These are phyloP conservation scores for Pseudomyrmex concolor DNA, from an alignment of 1,140 invertebrate genomes.

Conservation along the genomic window DNA sequence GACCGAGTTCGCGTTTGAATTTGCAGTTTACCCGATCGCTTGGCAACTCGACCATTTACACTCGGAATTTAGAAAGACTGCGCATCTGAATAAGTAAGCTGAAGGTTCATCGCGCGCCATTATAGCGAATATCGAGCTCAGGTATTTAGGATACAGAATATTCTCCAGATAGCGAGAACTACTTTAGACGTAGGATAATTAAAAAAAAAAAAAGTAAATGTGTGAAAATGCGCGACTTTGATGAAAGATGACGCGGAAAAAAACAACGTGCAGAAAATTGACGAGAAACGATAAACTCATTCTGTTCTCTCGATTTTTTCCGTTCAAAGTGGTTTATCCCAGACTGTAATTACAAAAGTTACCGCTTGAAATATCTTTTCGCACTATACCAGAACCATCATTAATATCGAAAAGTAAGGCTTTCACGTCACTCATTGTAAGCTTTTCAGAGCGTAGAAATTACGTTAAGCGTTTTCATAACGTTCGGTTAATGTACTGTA, in stretches of 20 bases:
- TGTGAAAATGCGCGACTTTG: no score
- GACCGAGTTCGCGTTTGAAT: constrained; percentile 47
- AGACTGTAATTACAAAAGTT: not conserved
- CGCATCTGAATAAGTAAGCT: not conserved
- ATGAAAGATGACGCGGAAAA: no score
- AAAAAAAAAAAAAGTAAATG: no score
- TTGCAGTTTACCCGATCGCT: constrained; percentile 16
- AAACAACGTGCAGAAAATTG: no score
- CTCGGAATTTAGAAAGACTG: constrained; percentile 1
- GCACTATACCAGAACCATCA: not conserved
- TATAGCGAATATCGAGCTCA: no score
- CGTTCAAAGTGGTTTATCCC: not conserved
- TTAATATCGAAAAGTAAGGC: constrained; percentile 16
- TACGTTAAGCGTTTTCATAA: constrained; percentile 23
- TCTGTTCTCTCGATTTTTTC: not conserved
- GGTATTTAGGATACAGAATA: no score
- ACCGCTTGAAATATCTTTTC: constrained; percentile 5
- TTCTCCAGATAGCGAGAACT: no score
- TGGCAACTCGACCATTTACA: constrained; percentile 13
- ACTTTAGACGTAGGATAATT: no score
- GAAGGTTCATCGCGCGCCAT: not conserved
- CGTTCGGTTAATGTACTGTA: constrained; percentile 34
- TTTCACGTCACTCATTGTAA: not conserved
- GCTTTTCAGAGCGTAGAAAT: constrained; percentile 51
- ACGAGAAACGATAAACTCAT: no score